A percentile compares a stretch with the other conserved stretches of the same genome.
These are phyloP conservation scores for Meghimatium bilineatum DNA, from an alignment of 2,888 invertebrate species.

Conservation along the genomic window DNA sequence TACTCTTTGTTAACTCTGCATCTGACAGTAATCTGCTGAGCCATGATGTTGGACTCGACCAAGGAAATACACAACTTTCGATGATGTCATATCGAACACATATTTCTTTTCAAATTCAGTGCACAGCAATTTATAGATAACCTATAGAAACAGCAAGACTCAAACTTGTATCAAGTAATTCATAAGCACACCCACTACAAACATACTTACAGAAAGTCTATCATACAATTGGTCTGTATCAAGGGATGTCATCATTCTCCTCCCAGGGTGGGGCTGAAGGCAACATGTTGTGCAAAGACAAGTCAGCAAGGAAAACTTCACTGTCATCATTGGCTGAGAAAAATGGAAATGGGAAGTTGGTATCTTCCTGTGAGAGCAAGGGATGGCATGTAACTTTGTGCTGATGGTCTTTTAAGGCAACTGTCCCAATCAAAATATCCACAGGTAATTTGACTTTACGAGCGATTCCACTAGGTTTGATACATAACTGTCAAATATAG, in stretches of 20 bases:
- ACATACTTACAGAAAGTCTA: conserved; percentile 17
- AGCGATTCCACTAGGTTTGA: conserved; percentile 71
- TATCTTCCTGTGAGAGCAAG: conserved; percentile 64
- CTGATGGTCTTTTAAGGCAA: conserved; percentile 61
- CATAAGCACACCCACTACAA: neutral
- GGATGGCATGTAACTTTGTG: conserved; percentile 69
- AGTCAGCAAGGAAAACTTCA: conserved; percentile 62
- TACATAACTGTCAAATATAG: conserved; percentile 62
- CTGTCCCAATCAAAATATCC: conserved; percentile 71
- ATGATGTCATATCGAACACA: no score
- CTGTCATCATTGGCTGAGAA: conserved; percentile 59
- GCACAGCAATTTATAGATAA: no score
- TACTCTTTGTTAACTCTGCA: no score
- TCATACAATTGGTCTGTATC: conserved; percentile 48
- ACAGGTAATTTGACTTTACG: conserved; percentile 70
- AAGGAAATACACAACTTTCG: no score
- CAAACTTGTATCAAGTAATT: no score
- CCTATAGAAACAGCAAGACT: no score
- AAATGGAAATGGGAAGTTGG: conserved; percentile 67
- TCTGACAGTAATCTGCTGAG: no score
- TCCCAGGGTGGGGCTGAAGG: conserved; percentile 72
- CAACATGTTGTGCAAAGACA: conserved; percentile 66
- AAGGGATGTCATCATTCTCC: conserved; percentile 72
- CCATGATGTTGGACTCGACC: no score
- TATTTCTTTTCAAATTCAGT: no score